phyloP scores from a whole-genome alignment of 2,113 vertebrate genomes.

The Prunella himalayana region DNA sequence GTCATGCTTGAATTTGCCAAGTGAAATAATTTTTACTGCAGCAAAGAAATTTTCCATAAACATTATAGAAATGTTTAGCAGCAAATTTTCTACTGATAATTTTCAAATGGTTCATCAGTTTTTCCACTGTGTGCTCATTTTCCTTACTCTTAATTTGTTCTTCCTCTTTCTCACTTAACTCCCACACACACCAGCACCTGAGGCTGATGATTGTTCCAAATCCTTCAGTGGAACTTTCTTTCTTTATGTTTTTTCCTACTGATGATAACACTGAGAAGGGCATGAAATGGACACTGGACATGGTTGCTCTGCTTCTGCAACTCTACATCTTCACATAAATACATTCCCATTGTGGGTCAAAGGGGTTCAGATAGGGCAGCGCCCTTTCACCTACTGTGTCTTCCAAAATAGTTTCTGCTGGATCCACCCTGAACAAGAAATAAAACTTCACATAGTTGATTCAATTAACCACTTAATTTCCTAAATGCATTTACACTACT shows the following conservation, averaged over 20 bases:
- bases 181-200: neutral
- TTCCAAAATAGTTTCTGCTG: neutral
- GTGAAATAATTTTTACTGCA: neutral
- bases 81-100: slow-evolving; percentile 1
- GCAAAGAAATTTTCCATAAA: neutral
- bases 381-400: neutral
- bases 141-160: neutral
- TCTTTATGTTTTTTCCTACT: neutral
- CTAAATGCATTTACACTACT: neutral
- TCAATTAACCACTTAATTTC: neutral
- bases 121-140: neutral
- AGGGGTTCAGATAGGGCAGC: neutral
- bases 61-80: neutral
- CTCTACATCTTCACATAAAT: neutral
- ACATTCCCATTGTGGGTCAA: neutral
- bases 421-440: neutral
- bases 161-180: neutral
- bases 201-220: neutral
- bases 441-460: neutral
- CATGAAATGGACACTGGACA: neutral
- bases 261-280: neutral
- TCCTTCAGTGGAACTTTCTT: neutral
- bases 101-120: neutral
- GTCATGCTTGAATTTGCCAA: neutral
- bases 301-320: neutral